Percentiles rank a stretch among this genome's conserved stretches.
phyloP scores from a whole-genome alignment of 1,140 invertebrate genomes.

The Cherax destructor region DNA sequence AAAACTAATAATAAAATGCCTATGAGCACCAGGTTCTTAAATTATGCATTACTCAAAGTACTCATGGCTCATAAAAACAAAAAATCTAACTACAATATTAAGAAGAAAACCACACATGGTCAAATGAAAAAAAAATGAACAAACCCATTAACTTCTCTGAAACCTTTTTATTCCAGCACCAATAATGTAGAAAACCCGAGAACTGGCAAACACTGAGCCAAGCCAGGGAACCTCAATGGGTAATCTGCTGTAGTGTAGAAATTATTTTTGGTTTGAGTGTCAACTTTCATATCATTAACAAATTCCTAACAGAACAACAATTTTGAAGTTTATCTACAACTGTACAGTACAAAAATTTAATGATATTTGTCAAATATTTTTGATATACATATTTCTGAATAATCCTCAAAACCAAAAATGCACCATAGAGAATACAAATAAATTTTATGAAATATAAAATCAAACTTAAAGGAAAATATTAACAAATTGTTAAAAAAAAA shows the following conservation, averaged over 20 bases:
- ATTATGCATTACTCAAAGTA: background rate
- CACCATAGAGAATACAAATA: too few relatives aligned
- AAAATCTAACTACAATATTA: conserved; percentile 2
- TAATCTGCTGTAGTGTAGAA: conserved; percentile 8
- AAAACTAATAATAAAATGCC: background rate
- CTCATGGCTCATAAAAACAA: background rate
- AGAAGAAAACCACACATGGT: background rate
- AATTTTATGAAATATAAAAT: too few relatives aligned
- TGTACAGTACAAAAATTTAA: too few relatives aligned
- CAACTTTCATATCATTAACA: background rate
- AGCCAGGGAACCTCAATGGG: background rate
- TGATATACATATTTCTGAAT: too few relatives aligned
- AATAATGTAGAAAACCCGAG: conserved; percentile 1
- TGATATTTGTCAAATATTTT: too few relatives aligned
- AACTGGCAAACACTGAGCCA: conserved; percentile 1
- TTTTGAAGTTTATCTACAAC: too few relatives aligned
- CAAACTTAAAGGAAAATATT: background rate
- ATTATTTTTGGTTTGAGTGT: background rate
- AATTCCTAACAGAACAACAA: background rate
- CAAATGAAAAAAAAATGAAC: background rate
- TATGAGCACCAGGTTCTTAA: background rate
- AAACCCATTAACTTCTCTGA: conserved; percentile 12
- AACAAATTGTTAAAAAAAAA: background rate
- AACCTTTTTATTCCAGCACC: conserved; percentile 22
- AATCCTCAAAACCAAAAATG: too few relatives aligned